Evolutionary conservation across 2,797 vertebrate species (phyloP), one percentile per base, ranked within the genome.

Genomic region (Galaxias olidus): DNA sequence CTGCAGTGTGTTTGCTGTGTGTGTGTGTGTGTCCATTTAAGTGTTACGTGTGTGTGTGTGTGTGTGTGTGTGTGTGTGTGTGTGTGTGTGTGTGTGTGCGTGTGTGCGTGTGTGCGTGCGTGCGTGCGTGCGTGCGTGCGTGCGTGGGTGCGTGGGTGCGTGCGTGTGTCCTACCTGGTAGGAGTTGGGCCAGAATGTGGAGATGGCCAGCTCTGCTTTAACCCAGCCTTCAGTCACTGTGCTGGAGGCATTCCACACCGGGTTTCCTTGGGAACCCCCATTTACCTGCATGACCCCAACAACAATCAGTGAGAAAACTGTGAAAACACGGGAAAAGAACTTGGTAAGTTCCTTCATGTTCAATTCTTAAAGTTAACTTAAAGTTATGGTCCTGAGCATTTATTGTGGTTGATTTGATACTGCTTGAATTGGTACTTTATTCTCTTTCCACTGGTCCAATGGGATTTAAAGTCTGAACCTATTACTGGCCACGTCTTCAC

Each of bases 131-230:
- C 45, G 9, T 46, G 52, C 45, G 63, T 41, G 19, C 55, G 11
- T 11, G 45, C 13, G 9, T 11, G 14, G 2, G 14, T 47, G 46
- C 9, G 10, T 47, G 46, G 4, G 10, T 47, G 46, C 9, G 10
- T 19, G 14, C 9, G 51, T 12, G 18, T 18, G 49, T 59, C 40
- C 4, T 72, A 98, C 97, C 95, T 98, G 96, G 72, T 98, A 98
- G 72, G 95, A 98, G 83, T 98, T 97, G 0, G 97, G 97, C 97
- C 97, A 98, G 88, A 98, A 98, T 0, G 96, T 98, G 68, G 96
- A 98, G 78, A 98, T 97, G 69, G 97, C 96, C 14, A 98, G 93
- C 72, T 98, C 97, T 5, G 96, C 93, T 71, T 96, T 96, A 72
- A 95, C 94, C 97, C 97, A 98, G 17, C 97, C 96, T 52, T 98